Conservation (phyloP, 2,888 invertebrate genomes). For the Microctonus aethiopoides region DNA sequence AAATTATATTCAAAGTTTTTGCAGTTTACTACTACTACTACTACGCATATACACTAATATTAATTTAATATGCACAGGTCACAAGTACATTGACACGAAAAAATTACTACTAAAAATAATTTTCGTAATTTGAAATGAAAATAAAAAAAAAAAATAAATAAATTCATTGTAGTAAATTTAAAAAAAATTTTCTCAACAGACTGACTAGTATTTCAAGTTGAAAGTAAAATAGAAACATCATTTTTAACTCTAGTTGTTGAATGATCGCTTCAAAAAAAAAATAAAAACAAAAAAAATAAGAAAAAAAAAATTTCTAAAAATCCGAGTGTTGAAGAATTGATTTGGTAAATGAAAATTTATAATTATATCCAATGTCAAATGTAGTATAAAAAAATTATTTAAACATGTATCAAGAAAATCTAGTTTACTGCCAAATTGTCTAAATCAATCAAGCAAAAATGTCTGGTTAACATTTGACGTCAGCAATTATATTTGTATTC, state of each 20-base stretch:
- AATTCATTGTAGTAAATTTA: not conserved
- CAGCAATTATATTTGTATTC: not conserved
- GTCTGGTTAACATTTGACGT: not conserved
- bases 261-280: not conserved
- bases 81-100: not conserved
- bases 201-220: not conserved
- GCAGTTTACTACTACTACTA: not conserved
- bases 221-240: not conserved
- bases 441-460: not conserved
- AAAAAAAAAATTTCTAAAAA: not conserved
- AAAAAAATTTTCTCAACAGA: not conserved
- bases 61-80: not conserved
- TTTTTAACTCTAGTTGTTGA: not conserved
- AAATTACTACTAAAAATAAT: not conserved
- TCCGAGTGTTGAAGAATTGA: not conserved
- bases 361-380: too few species aligned
- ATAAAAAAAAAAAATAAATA: not conserved
- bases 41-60: not conserved
- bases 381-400: not conserved
- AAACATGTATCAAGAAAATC: not conserved
- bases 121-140: not conserved
- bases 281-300: not conserved
- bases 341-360: not conserved
- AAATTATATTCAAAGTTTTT: not conserved
- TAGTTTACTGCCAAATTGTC: not conserved